phyloP scores from a whole-genome alignment of 2,888 invertebrate genomes.

The Dolomedes plantarius region DNA sequence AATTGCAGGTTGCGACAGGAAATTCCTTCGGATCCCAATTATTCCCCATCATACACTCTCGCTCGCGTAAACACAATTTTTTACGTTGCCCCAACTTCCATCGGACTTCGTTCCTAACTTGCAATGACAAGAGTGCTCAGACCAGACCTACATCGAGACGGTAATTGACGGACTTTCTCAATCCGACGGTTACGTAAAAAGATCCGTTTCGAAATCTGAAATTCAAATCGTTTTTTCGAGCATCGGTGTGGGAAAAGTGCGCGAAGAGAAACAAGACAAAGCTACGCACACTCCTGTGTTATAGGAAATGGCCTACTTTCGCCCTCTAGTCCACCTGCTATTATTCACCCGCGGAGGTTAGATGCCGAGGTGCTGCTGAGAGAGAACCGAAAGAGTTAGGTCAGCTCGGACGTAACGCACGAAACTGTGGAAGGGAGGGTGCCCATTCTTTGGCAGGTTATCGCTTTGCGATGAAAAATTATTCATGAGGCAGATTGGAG shows the following conservation, averaged over 20 bases:
- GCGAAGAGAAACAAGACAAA: conserved; percentile 24
- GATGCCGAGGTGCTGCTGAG: conserved; percentile 41
- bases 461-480: conserved; percentile 4
- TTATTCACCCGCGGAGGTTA: conserved; percentile 44
- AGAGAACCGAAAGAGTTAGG: conserved; percentile 44
- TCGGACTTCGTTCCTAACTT: too few species aligned
- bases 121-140: too few species aligned
- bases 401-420: conserved; percentile 42
- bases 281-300: background rate
- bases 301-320: conserved; percentile 66
- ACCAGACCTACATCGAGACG: too few species aligned
- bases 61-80: too few species aligned
- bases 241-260: conserved; percentile 21
- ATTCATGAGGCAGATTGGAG: background rate
- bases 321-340: conserved; percentile 55
- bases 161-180: background rate
- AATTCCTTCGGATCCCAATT: too few species aligned
- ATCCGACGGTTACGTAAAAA: background rate
- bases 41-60: too few species aligned
- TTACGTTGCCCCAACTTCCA: too few species aligned
- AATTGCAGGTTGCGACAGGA: too few species aligned
- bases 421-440: conserved; percentile 21
- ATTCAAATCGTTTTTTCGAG: conserved; percentile 52
- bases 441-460: conserved; percentile 51
- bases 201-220: conserved; percentile 38